A percentile compares a stretch with the other conserved stretches of the same genome.
These are phyloP conservation scores for Microhierax caerulescens DNA, from an alignment of 2,797 vertebrate genomes.

Conservation along the genomic window DNA sequence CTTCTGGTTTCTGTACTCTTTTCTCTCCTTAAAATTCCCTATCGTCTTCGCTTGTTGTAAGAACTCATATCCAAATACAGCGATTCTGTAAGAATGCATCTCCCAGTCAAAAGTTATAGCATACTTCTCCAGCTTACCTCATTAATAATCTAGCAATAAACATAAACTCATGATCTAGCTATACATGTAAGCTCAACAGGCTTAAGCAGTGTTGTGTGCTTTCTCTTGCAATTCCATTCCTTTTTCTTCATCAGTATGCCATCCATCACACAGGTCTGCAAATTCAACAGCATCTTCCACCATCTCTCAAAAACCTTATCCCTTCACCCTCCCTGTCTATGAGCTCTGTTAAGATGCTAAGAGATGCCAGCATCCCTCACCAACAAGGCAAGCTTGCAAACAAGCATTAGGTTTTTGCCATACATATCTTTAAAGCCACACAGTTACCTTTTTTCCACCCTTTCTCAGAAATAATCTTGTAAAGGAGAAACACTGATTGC, in stretches of 20 bases:
- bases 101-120: not conserved
- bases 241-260: not conserved
- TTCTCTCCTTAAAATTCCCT: not conserved
- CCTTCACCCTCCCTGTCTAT: not conserved
- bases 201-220: not conserved
- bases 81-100: not conserved
- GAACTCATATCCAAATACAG: not conserved
- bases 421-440: not conserved
- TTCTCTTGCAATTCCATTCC: not conserved
- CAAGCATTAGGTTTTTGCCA: not conserved
- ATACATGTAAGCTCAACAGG: not conserved
- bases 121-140: not conserved
- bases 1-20: not conserved
- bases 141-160: not conserved
- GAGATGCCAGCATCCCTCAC: not conserved
- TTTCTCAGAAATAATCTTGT: not conserved
- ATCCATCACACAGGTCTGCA: not conserved
- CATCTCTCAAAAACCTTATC: not conserved
- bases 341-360: not conserved
- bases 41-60: not conserved
- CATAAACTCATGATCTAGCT: not conserved
- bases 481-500: not conserved
- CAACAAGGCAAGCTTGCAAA: not conserved
- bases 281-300: not conserved
- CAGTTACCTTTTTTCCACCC: not conserved